These are phyloP conservation scores for Unio pictorum DNA, from an alignment of 2,888 invertebrate genomes.

Conservation along the genomic window DNA sequence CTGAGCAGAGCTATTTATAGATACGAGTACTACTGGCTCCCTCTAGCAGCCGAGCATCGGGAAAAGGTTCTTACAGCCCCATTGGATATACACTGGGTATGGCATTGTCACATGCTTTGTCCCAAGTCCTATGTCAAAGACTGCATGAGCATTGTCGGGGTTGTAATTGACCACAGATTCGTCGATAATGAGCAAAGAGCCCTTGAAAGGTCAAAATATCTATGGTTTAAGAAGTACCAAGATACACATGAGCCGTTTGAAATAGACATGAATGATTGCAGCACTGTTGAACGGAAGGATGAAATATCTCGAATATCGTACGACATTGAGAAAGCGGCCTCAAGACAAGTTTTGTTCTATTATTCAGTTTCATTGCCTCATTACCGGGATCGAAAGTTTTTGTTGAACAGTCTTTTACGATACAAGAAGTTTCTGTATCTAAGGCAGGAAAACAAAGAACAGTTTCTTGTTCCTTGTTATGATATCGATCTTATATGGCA, in stretches of 20 bases:
- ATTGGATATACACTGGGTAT: conserved; percentile 73
- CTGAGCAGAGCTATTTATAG: conserved; percentile 70
- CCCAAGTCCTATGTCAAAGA: conserved; percentile 61
- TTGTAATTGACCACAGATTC: conserved; percentile 68
- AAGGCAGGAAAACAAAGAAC: conserved; percentile 67
- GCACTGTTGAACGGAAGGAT: not conserved
- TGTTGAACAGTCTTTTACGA: conserved; percentile 66
- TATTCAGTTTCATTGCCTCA: conserved; percentile 73
- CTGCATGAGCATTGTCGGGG: conserved; percentile 46
- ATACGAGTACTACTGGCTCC: conserved; percentile 72
- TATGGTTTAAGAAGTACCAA: conserved; percentile 50
- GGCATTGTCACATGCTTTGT: conserved; percentile 71
- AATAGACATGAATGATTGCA: conserved; percentile 10
- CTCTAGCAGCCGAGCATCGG: conserved; percentile 64
- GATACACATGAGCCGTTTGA: conserved; percentile 41
- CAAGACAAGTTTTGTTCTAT: conserved; percentile 71
- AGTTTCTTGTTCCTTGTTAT: conserved; percentile 73
- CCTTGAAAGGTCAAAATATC: conserved; percentile 12
- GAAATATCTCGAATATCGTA: conserved; percentile 53
- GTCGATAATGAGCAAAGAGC: conserved; percentile 40
- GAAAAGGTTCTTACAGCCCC: conserved; percentile 69
- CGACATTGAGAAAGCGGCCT: conserved; percentile 69
- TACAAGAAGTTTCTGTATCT: conserved; percentile 71
- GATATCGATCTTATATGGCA: conserved; percentile 74
- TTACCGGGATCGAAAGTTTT: conserved; percentile 70